phyloP scores from a whole-genome alignment of 1,140 invertebrate genomes.

The Magallana angulata region DNA sequence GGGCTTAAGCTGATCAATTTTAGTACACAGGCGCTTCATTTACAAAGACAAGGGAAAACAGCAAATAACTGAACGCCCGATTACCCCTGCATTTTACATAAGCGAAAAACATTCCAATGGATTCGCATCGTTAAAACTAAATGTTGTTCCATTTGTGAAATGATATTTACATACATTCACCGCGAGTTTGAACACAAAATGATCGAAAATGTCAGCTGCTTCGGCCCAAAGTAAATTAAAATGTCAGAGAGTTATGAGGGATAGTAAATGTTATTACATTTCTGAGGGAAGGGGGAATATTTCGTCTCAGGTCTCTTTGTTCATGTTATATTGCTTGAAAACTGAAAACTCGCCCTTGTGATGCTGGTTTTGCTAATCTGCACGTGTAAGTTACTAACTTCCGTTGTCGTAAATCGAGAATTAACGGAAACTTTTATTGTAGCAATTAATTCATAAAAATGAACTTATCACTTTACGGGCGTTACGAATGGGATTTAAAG shows the following conservation, averaged over 20 bases:
- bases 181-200: conserved; percentile 51
- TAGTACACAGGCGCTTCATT: conserved; percentile 51
- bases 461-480: conserved; percentile 35
- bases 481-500: conserved; percentile 18
- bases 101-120: conserved; percentile 50
- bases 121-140: conserved; percentile 49
- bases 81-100: conserved; percentile 52
- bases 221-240: conserved; percentile 53
- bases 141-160: conserved; percentile 51
- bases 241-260: conserved; percentile 46
- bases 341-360: neutral
- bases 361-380: neutral
- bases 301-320: neutral
- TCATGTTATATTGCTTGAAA: neutral
- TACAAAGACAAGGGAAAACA: conserved; percentile 47
- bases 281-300: conserved; percentile 28
- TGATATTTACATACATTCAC: conserved; percentile 54
- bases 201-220: conserved; percentile 52
- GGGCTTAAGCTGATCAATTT: conserved; percentile 36
- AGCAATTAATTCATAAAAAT: conserved; percentile 37
- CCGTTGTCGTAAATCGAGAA: conserved; percentile 1
- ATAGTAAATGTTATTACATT: conserved; percentile 55
- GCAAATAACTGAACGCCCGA: conserved; percentile 49
- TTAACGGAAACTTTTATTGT: conserved; percentile 29
- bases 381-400: neutral